Base-by-base conservation (phyloP, 2,888 invertebrate genomes). In the Tenthredo amoena region DNA sequence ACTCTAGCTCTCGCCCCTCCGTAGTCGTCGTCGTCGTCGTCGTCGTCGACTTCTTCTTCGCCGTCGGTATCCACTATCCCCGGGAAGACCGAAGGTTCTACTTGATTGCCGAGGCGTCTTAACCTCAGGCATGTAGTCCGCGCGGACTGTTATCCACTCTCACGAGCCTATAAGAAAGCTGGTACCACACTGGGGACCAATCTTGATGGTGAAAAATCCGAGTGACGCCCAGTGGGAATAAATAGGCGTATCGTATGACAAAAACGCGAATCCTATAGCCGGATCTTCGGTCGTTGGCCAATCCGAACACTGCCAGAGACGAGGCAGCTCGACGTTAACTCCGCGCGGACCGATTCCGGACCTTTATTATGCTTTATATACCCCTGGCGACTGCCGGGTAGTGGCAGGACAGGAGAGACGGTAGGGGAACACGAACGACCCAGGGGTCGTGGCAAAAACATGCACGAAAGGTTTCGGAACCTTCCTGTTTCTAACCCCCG, bases 91-190 rank as follows among this genome's bases (percentile, higher is more conserved):
- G 91, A 91, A 92, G 93, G 93, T 93, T 93, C 93, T 93, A 93
- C 93, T 93, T 93, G 93, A 93, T 93, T 93, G 93, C 93, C 92
- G 90, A 92, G 92, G 93, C 93, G 92, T 93, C 93, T 93, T 93
- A 93, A 93, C 93, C 93, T 91, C 93, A 86, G 72, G 74, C 85
- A 76, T 68, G 21, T 12, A 86, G 87, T 92, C 92, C 92, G 91
- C 92, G 91, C 91, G 92, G 92, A 92, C 88, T 88, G 79, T 26
- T 21, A 31, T 55, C 58, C 62, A 21, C 62, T 18, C 76, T n/a
- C 40, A 18, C n/a, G 86, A 84, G 87, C 92, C 92, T 90, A 91
- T 90, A 88, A 90, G 89, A 88, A 86, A 86, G 55, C 47, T 62
- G 86, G 77, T 76, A 85, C 81, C 37, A 26, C 71, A 40, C 26